Evolutionary conservation across 2,113 vertebrate genomes (phyloP).

Genomic region (Mixornis gularis): DNA sequence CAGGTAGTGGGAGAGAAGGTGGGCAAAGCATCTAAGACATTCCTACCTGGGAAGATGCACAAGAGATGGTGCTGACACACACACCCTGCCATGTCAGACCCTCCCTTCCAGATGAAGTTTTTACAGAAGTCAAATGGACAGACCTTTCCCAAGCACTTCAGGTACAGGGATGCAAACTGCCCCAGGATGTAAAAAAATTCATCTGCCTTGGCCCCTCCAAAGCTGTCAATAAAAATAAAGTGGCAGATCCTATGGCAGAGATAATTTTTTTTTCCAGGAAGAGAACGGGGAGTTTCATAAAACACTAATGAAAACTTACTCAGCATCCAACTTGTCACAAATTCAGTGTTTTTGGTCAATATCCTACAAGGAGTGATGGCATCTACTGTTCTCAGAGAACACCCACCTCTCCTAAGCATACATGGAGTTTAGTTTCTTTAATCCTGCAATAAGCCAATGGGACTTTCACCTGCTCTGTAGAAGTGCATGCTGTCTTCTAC

Average conservation of each 20-base stretch:
- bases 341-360: neutral
- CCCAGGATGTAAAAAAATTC: neutral
- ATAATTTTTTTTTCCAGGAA: neutral
- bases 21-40: neutral
- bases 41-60: neutral
- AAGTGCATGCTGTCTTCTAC: neutral
- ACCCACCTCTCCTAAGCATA: neutral
- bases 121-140: neutral
- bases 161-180: neutral
- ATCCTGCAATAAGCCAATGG: neutral
- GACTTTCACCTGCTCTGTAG: neutral
- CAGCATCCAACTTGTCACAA: neutral
- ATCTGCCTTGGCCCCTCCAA: neutral
- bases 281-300: neutral
- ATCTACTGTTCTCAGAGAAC: neutral
- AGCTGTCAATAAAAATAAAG: neutral
- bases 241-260: neutral
- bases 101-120: neutral
- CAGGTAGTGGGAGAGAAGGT: neutral
- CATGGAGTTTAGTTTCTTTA: neutral
- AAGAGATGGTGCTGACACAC: neutral
- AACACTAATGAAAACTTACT: neutral
- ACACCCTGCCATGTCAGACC: neutral
- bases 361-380: neutral
- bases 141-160: neutral